Base-by-base conservation (phyloP, 2,888 invertebrate species). In the Melieria picta region DNA sequence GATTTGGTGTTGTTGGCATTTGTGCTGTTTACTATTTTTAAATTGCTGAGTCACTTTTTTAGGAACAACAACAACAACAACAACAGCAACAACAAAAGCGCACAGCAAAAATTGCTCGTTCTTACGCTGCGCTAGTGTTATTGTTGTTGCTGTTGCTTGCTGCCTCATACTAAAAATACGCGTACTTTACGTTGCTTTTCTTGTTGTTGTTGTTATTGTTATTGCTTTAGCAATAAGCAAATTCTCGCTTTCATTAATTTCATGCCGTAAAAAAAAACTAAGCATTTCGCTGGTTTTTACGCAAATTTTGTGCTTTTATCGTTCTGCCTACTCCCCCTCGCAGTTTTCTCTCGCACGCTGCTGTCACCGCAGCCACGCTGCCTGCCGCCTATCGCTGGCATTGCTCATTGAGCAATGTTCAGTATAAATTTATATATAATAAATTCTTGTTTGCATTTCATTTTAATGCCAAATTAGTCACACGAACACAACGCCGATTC, bases 11-110 rank as follows among this genome's bases (percentile, higher is more conserved):
- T 58, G 16, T 52, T 56, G 65, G 30, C 48, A 46, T 56, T 42
- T 69, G 58, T 66, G 81, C 81, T 85, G 84, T 85, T 86, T 85
- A 86, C 86, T 86, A 86, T 86, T 86, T 86, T 83, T 86, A 86
- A 85, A 84, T 79, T 85, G 86, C 86, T 86, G 85, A 86, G 86
- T 86, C 86, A 86, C 77, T 75, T 58, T 69, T 72, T 68, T 72
- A 55, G 13, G 7, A 56, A 13, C 56, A 13, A 13, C n/a, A 30
- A 13, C 4, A 61, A 16, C 43, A 69, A 13, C 56, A 55, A 42
- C 7, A 55, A 64, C 42, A 48, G 43, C 11, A 69, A 69, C 11
- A 16, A 16, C 48, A 57, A 48, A 30, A 6, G 5, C 13, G 7
- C 52, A 47, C 55, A 5, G 5, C 52, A 50, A 42, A 16, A 48